Conservation (phyloP, 1,140 invertebrate genomes). For the Ips nitidus region DNA sequence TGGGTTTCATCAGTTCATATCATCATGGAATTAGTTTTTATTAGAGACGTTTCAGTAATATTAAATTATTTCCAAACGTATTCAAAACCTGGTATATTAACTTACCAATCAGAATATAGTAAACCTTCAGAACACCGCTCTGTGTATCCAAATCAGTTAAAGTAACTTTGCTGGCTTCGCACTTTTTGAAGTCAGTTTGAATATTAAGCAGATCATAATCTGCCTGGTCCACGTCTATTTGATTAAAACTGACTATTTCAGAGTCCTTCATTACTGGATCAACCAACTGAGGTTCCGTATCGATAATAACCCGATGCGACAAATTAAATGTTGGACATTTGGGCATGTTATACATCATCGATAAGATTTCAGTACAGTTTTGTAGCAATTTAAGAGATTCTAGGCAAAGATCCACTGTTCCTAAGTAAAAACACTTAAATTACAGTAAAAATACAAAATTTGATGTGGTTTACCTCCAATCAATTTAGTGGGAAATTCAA, state of each 20-base stretch:
- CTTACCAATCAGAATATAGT: slow-evolving; percentile 75
- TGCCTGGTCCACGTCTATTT: slow-evolving; percentile 56
- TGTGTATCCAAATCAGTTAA: slow-evolving; percentile 74
- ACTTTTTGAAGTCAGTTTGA: slow-evolving; percentile 57
- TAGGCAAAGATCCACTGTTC: slow-evolving; percentile 69
- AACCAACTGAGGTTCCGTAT: slow-evolving; percentile 74
- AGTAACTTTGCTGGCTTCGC: slow-evolving; percentile 60
- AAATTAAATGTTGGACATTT: slow-evolving; percentile 91
- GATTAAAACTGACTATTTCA: slow-evolving; percentile 65
- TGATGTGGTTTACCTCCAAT: slow-evolving; percentile 7
- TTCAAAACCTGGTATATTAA: neutral
- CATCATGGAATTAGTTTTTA: no score
- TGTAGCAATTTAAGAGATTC: slow-evolving; percentile 85
- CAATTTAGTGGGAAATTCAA: slow-evolving; percentile 39
- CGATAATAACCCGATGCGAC: slow-evolving; percentile 81
- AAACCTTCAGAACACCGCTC: slow-evolving; percentile 85
- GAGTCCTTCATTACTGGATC: slow-evolving; percentile 82
- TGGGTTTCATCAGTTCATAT: no score
- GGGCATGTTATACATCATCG: slow-evolving; percentile 93
- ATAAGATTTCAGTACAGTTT: slow-evolving; percentile 81
- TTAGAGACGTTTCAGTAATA: no score
- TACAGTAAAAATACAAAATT: neutral
- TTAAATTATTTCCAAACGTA: no score
- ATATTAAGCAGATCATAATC: slow-evolving; percentile 64
- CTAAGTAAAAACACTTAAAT: slow-evolving; percentile 3